These are phyloP conservation scores for Micrasema longulum DNA, from an alignment of 1,140 invertebrate species.

Conservation along the genomic window DNA sequence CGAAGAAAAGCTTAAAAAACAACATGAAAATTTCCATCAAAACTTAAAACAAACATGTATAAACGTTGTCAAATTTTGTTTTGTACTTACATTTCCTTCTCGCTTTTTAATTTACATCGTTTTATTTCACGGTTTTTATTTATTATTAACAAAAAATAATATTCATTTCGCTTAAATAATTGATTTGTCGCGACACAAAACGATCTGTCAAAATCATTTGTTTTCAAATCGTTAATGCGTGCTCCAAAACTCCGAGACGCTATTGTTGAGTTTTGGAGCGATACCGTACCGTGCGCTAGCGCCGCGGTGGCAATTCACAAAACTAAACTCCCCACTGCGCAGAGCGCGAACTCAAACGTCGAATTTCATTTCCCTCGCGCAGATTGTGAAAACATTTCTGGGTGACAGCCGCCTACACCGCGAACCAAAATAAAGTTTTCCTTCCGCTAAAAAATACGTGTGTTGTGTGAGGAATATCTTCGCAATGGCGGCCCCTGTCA, in stretches of 20 bases:
- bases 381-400: conserved; percentile 21
- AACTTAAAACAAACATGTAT: too few species aligned
- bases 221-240: not conserved
- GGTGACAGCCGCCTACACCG: conserved; percentile 15
- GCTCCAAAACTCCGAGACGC: conserved; percentile 11
- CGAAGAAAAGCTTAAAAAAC: too few species aligned
- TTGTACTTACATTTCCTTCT: too few species aligned
- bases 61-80: too few species aligned
- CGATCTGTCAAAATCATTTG: too few species aligned
- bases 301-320: not conserved
- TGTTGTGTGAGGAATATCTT: conserved; percentile 14
- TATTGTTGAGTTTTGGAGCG: conserved; percentile 2
- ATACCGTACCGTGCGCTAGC: not conserved
- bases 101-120: too few species aligned
- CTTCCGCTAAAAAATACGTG: conserved; percentile 19
- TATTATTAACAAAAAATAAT: too few species aligned
- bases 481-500: conserved; percentile 73
- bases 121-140: too few species aligned
- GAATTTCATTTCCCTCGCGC: not conserved
- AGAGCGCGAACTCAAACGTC: too few species aligned
- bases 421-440: conserved; percentile 32
- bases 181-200: too few species aligned
- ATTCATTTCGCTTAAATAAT: too few species aligned
- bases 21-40: too few species aligned
- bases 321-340: conserved; percentile 20